Evolutionary conservation across 2,888 invertebrate species (phyloP).

Genomic region (Coelinius sp.): DNA sequence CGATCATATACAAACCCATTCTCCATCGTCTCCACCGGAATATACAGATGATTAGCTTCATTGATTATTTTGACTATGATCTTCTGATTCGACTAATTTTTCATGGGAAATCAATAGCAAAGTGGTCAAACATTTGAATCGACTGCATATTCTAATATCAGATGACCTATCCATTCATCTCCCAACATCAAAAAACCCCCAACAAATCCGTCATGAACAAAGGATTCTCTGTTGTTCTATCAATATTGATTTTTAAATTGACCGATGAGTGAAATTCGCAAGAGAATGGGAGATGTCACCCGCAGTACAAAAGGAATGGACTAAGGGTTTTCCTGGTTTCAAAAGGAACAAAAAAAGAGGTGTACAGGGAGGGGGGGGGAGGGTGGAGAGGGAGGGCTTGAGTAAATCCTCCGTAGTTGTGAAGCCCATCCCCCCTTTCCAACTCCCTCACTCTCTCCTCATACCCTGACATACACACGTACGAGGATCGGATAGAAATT

Average conservation of each 20-base stretch:
- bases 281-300: constrained; percentile 23
- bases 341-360: constrained; percentile 10
- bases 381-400: constrained; percentile 13
- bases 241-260: constrained; percentile 72
- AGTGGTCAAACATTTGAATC: constrained; percentile 2
- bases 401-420: constrained; percentile 45
- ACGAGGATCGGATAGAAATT: constrained; percentile 64
- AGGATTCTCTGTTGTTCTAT: constrained; percentile 68
- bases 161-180: constrained; percentile 56
- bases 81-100: too few relatives aligned
- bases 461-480: constrained; percentile 52
- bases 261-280: constrained; percentile 63
- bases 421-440: constrained; percentile 36
- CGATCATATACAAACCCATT: neutral
- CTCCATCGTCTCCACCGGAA: neutral
- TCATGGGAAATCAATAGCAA: too few relatives aligned
- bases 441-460: constrained; percentile 4
- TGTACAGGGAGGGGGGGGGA: constrained; percentile 19
- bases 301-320: constrained; percentile 11
- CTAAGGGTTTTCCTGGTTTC: constrained; percentile 2
- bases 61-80: neutral
- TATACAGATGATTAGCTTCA: neutral
- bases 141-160: constrained; percentile 43
- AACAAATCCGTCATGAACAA: constrained; percentile 58
- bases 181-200: neutral